A percentile compares a stretch with the other conserved stretches of the same genome.
Evolutionary conservation across 2,113 vertebrate species (phyloP).

Genomic region (Pomatorhinus ruficollis): DNA sequence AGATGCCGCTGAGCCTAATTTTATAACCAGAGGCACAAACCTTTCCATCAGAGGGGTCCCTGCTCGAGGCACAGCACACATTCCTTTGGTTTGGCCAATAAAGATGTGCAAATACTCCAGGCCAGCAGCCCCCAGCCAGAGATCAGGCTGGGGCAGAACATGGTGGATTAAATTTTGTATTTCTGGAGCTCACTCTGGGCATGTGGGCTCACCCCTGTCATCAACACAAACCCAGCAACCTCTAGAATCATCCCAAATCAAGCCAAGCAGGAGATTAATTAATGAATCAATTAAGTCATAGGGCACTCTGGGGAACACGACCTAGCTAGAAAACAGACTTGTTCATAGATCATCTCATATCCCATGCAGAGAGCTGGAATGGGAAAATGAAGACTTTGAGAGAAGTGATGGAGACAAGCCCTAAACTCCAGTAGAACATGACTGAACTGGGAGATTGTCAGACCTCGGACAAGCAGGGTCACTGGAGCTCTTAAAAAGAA

Average conservation of each 20-base stretch:
- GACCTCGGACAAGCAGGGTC: background rate
- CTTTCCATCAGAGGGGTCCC: background rate
- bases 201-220: background rate
- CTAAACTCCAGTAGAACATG: background rate
- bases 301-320: background rate
- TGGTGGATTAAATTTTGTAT: rapidly evolving
- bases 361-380: background rate
- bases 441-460: background rate
- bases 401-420: background rate
- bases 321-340: background rate
- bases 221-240: background rate
- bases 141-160: background rate
- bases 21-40: background rate
- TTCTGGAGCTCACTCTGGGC: background rate
- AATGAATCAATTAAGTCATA: background rate
- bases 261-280: background rate
- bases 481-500: background rate
- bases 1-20: background rate
- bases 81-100: background rate
- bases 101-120: background rate
- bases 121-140: background rate
- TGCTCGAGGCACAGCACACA: background rate
- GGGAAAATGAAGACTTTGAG: background rate
- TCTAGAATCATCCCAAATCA: background rate
- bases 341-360: background rate